Conservation (phyloP, 1,140 invertebrate species). For the Laupala kohalensis region DNA sequence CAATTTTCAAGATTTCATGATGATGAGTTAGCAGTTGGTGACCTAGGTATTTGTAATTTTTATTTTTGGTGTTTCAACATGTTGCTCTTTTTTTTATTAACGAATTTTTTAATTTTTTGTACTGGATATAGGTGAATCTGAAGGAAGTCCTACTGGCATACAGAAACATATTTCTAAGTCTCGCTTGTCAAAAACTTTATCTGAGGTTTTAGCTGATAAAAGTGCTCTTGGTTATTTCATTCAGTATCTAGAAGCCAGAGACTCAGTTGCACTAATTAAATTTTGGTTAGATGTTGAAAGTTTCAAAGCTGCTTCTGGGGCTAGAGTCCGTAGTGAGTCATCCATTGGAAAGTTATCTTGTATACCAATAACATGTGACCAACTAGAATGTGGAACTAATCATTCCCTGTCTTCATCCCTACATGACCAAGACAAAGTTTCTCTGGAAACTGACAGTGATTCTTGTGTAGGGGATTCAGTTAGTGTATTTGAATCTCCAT, state of each 20-base stretch:
- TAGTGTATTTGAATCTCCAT: constrained; percentile 6
- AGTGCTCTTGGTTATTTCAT: constrained; percentile 57
- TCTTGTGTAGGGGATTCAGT: constrained; percentile 15
- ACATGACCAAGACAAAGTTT: constrained; percentile 11
- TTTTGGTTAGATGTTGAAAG: constrained; percentile 64
- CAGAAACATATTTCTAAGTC: constrained; percentile 26
- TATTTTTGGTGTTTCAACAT: not conserved
- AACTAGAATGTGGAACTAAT: not conserved
- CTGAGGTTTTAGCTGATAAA: constrained; percentile 51
- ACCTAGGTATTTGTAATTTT: not conserved
- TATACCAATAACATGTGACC: not conserved
- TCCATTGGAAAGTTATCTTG: not conserved
- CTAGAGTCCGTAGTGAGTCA: constrained; percentile 13
- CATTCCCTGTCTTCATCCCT: not conserved
- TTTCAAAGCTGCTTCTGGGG: constrained; percentile 27
- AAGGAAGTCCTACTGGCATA: not conserved
- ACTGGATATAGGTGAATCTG: not conserved
- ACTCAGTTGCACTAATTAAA: constrained; percentile 41
- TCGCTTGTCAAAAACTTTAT: constrained; percentile 44
- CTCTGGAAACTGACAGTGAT: constrained; percentile 29
- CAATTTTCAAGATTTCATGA: not conserved
- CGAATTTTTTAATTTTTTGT: not conserved
- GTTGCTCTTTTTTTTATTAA: not conserved
- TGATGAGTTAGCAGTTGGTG: not conserved
- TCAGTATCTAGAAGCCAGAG: constrained; percentile 51